These are phyloP conservation scores for Nannoperca australis DNA, from an alignment of 2,797 vertebrate genomes.

Conservation along the genomic window DNA sequence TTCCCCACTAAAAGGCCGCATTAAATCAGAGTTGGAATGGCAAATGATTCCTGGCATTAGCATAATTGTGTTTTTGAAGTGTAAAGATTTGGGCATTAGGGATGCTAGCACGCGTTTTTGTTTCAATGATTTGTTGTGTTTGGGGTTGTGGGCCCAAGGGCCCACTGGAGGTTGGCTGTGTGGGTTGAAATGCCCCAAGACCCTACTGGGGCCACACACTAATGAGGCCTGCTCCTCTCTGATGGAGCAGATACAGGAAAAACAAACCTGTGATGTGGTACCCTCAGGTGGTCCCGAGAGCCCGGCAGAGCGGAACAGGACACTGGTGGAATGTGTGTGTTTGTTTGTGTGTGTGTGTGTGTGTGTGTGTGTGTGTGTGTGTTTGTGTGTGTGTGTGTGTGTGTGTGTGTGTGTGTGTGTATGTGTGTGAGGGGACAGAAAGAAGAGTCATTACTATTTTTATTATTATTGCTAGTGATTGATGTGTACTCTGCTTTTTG, in stretches of 20 bases:
- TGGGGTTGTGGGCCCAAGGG: slow-evolving; percentile 62
- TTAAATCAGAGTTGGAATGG: slow-evolving; percentile 85
- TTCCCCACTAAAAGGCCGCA: slow-evolving; percentile 84
- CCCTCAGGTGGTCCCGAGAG: slow-evolving; percentile 69
- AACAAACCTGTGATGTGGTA: slow-evolving; percentile 73
- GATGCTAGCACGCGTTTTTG: slow-evolving; percentile 76
- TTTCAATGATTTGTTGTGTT: slow-evolving; percentile 83
- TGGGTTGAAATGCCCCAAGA: slow-evolving; percentile 66
- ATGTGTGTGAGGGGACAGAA: not conserved
- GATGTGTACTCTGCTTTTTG: not conserved
- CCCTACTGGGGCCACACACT: slow-evolving; percentile 70
- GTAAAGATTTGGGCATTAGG: slow-evolving; percentile 83
- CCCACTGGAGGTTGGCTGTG: slow-evolving; percentile 63
- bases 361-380: slow-evolving; percentile 3
- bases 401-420: slow-evolving; percentile 36
- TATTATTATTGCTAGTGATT: not conserved
- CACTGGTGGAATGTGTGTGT: slow-evolving; percentile 40
- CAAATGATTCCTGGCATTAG: slow-evolving; percentile 84
- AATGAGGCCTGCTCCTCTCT: slow-evolving; percentile 81
- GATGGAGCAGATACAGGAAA: slow-evolving; percentile 76
- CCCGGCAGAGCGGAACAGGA: slow-evolving; percentile 58
- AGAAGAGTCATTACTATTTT: slow-evolving; percentile 1
- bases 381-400: slow-evolving; percentile 26
- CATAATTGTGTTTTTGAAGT: slow-evolving; percentile 88
- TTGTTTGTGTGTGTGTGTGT: slow-evolving; percentile 37